Conservation (phyloP, 2,888 invertebrate genomes). For the Arrhopalites spinosus region DNA sequence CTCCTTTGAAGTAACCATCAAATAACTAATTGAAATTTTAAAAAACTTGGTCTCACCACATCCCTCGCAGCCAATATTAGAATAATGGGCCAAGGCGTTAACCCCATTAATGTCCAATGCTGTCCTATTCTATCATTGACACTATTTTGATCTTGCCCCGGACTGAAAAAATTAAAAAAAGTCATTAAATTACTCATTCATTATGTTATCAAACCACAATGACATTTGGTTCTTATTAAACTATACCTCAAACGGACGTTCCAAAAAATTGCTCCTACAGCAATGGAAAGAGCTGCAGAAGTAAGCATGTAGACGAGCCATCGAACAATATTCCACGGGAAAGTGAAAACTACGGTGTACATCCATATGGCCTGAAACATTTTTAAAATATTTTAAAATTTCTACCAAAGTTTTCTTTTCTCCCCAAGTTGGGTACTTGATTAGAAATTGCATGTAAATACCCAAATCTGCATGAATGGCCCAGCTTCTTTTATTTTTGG, state of each 20-base stretch:
- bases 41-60: constrained; percentile 46
- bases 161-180: no score
- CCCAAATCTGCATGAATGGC: constrained; percentile 70
- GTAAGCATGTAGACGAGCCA: constrained; percentile 78
- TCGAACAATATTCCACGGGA: constrained; percentile 79
- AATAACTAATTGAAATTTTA: no score
- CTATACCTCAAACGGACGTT: constrained; percentile 69
- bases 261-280: constrained; percentile 88
- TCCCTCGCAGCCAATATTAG: constrained; percentile 66
- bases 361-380: constrained; percentile 67
- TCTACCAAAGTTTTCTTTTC: no score
- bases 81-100: constrained; percentile 78
- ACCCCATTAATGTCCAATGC: constrained; percentile 79
- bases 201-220: no score
- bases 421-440: no score
- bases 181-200: no score
- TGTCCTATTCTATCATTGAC: constrained; percentile 72
- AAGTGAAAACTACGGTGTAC: constrained; percentile 73
- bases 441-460: no score
- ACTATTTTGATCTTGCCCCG: constrained; percentile 61
- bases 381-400: no score
- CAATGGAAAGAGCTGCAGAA: constrained; percentile 79
- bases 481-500: constrained; percentile 70
- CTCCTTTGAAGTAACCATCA: no score
- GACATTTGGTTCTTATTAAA: no score